A percentile compares a stretch with the other conserved stretches of the same genome.
Conservation (phyloP, 2,888 invertebrate genomes). For the Punctoribates punctum region DNA sequence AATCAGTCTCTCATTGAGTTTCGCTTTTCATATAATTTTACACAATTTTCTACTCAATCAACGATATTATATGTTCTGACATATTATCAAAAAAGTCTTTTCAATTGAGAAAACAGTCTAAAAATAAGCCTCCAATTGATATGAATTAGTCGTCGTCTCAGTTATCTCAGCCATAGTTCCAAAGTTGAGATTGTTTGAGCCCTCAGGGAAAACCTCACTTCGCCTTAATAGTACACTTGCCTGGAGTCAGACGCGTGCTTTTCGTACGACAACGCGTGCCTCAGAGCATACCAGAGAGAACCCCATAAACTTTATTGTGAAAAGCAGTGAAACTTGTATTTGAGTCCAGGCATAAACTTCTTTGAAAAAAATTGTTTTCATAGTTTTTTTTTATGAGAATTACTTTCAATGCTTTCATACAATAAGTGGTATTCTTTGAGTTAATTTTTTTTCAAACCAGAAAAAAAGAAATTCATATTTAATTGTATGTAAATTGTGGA, state of each 20-base stretch:
- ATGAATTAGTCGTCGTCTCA: not conserved
- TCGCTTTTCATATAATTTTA: not conserved
- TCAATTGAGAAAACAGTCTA: no score
- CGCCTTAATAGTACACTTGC: not conserved
- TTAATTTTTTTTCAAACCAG: not conserved
- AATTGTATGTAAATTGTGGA: not conserved
- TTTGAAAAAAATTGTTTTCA: slow-evolving; percentile 28
- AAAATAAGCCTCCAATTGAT: not conserved
- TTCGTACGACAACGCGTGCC: slow-evolving; percentile 27
- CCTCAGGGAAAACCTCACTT: not conserved
- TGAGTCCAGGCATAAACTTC: not conserved
- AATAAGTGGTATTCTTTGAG: not conserved
- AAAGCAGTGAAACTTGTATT: not conserved
- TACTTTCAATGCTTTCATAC: not conserved
- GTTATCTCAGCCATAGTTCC: slow-evolving; percentile 8
- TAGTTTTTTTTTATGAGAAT: slow-evolving; percentile 20
- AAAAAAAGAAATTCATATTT: slow-evolving; percentile 18
- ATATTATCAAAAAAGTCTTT: not conserved
- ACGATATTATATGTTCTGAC: not conserved
- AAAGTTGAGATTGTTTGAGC: not conserved
- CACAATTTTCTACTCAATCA: not conserved
- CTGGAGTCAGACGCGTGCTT: slow-evolving; percentile 7
- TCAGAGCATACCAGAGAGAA: slow-evolving; percentile 4
- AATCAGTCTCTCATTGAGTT: not conserved
- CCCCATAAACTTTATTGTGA: not conserved